Percentiles rank a stretch among this genome's conserved stretches.
Conservation (phyloP, 2,797 vertebrate species). For the Falco cherrug region DNA sequence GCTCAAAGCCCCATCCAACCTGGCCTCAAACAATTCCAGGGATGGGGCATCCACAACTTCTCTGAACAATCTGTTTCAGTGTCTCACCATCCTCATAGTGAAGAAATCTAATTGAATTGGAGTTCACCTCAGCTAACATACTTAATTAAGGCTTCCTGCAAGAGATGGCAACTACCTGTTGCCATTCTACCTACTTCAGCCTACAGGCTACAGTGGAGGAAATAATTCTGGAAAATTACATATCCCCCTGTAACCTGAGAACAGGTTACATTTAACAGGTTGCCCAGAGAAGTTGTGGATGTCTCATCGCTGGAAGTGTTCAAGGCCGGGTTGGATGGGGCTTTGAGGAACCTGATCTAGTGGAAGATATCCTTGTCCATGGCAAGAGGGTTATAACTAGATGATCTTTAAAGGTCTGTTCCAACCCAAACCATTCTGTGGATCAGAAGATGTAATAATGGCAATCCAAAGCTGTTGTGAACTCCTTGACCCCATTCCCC, state of each 20-base stretch:
- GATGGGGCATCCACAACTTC: too few relatives aligned
- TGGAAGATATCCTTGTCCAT: neutral
- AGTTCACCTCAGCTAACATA: neutral
- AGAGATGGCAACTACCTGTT: accelerated
- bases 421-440: neutral
- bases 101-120: neutral
- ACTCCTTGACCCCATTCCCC: accelerated
- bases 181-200: neutral
- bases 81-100: too few relatives aligned
- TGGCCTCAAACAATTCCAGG: too few relatives aligned
- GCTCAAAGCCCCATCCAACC: too few relatives aligned
- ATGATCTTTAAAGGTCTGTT: neutral
- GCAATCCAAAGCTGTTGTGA: neutral
- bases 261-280: neutral
- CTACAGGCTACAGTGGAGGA: neutral
- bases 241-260: neutral
- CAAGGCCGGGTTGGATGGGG: neutral
- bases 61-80: too few relatives aligned
- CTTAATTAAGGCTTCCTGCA: neutral
- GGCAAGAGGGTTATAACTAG: neutral
- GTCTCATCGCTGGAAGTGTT: neutral
- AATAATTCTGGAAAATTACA: neutral
- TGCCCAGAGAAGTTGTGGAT: neutral
- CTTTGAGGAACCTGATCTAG: neutral
- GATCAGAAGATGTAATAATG: neutral